Percentiles rank a stretch among this genome's conserved stretches.
Evolutionary conservation across 2,797 vertebrate genomes (phyloP).

Genomic region (Propithecus perrieri): DNA sequence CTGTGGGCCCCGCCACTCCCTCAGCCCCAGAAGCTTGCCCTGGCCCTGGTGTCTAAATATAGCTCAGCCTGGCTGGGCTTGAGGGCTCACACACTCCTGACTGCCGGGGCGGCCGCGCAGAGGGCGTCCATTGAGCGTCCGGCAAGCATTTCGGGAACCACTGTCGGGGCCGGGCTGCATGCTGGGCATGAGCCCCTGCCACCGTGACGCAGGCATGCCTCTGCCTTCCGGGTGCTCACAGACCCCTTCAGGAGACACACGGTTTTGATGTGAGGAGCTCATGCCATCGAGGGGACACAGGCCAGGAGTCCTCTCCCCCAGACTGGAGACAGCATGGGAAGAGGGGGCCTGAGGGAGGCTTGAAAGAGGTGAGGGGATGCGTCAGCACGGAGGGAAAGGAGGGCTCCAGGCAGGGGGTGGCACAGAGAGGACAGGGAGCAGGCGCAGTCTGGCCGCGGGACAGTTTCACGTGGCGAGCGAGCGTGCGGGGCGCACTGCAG

Average conservation of each 20-base stretch:
- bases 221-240: accelerated
- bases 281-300: background rate
- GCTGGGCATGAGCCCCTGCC: background rate
- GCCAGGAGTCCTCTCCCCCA: background rate
- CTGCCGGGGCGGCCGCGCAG: background rate
- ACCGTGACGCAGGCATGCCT: background rate
- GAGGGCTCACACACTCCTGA: conserved; percentile 54
- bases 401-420: background rate
- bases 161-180: background rate
- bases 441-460: background rate
- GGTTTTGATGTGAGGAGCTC: background rate
- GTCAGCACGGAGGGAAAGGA: background rate
- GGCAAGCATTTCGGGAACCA: background rate
- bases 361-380: background rate
- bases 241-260: background rate
- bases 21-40: conserved; percentile 13
- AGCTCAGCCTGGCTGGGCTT: conserved; percentile 52
- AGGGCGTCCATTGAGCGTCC: background rate
- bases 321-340: background rate
- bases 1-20: background rate
- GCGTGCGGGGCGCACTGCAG: background rate
- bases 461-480: background rate
- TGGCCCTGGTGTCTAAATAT: conserved; percentile 70
- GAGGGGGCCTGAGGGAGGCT: background rate
- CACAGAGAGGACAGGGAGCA: background rate